Evolutionary conservation across 2,888 invertebrate genomes (phyloP).

Genomic region (Disparrhopalites patrizii): DNA sequence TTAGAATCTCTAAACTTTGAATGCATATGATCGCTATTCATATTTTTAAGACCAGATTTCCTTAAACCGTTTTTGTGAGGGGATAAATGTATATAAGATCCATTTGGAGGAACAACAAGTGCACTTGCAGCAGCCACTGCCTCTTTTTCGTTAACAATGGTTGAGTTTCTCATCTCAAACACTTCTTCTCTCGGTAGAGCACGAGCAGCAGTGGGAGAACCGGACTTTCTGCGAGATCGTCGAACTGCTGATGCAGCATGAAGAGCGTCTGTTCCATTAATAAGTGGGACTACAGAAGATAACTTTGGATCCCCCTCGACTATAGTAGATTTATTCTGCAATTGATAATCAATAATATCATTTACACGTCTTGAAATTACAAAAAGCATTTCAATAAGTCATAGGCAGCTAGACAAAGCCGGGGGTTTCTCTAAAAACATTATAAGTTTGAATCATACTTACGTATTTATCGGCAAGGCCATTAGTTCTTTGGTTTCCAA

Average conservation of each 20-base stretch:
- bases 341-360: no score
- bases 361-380: no score
- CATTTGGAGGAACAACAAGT: conserved; percentile 34
- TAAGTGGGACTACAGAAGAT: no score
- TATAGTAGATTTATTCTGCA: no score
- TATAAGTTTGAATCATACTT: no score
- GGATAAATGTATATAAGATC: conserved; percentile 19
- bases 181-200: conserved; percentile 19
- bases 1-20: not conserved
- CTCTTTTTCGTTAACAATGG: conserved; percentile 42
- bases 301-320: no score
- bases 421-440: no score
- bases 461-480: no score
- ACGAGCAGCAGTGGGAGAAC: conserved; percentile 16
- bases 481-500: no score
- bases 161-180: conserved; percentile 27
- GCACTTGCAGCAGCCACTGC: conserved; percentile 47
- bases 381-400: no score
- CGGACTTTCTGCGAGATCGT: not conserved
- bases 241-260: not conserved
- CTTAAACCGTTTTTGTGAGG: conserved; percentile 37
- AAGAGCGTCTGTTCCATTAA: conserved; percentile 4
- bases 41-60: conserved; percentile 13
- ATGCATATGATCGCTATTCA: not conserved
- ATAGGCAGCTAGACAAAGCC: no score